Conservation (phyloP, 2,113 vertebrate species). For the Daubentonia madagascariensis region DNA sequence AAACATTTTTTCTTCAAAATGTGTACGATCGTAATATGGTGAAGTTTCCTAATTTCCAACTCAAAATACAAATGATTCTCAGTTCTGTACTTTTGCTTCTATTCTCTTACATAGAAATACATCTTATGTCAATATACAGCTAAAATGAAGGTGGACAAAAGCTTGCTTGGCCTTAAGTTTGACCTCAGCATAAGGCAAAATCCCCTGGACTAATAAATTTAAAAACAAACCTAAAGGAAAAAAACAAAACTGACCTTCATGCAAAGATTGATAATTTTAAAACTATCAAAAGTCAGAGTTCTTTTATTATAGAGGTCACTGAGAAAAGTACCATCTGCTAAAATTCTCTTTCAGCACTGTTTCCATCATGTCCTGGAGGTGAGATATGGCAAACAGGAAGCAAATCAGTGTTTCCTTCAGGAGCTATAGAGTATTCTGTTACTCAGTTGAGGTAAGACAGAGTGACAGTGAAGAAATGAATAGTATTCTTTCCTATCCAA, state of each 20-base stretch:
- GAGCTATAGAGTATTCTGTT: constrained; percentile 8
- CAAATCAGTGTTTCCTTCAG: constrained; percentile 28
- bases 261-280: constrained; percentile 26
- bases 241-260: constrained; percentile 39
- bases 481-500: constrained; percentile 19
- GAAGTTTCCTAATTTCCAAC: constrained; percentile 43
- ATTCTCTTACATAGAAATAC: not conserved
- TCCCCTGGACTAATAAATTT: constrained; percentile 11
- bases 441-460: constrained; percentile 62
- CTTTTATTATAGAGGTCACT: constrained; percentile 46
- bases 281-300: constrained; percentile 46
- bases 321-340: constrained; percentile 49
- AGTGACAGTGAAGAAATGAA: constrained; percentile 37
- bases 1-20: constrained; percentile 60
- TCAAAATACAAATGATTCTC: constrained; percentile 53
- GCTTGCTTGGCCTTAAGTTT: constrained; percentile 41
- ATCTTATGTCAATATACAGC: not conserved
- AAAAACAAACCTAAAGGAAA: constrained; percentile 21
- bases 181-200: constrained; percentile 72
- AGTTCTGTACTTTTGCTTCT: not conserved
- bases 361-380: not conserved
- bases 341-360: constrained; percentile 10
- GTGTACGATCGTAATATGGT: not conserved
- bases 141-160: constrained; percentile 41
- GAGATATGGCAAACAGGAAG: constrained; percentile 34